Evolutionary conservation across 2,113 vertebrate genomes (phyloP).

Genomic region (Malurus elegans): DNA sequence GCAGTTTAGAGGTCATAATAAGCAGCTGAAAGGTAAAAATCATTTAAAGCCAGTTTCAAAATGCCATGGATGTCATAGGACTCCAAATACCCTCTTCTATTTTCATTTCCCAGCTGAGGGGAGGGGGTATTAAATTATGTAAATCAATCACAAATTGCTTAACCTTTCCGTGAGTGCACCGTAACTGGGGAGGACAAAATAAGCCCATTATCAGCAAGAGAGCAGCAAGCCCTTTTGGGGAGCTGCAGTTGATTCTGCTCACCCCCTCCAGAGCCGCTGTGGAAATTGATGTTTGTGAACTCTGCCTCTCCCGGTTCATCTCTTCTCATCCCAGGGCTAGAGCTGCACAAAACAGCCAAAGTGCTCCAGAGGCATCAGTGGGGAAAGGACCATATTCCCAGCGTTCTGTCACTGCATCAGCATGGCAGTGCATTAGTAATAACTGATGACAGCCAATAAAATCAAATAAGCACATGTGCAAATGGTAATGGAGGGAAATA

Average conservation of each 20-base stretch:
- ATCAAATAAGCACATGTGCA: slow-evolving; percentile 1
- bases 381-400: not conserved
- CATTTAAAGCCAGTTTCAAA: slow-evolving; percentile 30
- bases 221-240: slow-evolving; percentile 39
- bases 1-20: slow-evolving; percentile 41
- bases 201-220: slow-evolving; percentile 59
- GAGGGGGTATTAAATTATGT: slow-evolving; percentile 55
- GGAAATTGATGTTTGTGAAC: slow-evolving; percentile 13
- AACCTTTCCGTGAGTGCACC: slow-evolving; percentile 33
- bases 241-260: slow-evolving; percentile 21
- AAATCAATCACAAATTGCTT: slow-evolving; percentile 58
- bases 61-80: not conserved
- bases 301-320: not conserved
- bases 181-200: not conserved
- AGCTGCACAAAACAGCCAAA: not conserved
- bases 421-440: not conserved
- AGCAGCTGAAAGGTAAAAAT: not conserved
- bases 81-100: not conserved
- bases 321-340: not conserved
- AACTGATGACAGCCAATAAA: slow-evolving; percentile 4
- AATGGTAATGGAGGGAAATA: slow-evolving; percentile 32
- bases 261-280: not conserved
- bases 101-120: slow-evolving; percentile 22
- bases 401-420: not conserved
- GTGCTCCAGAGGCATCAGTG: not conserved